Evolutionary conservation across 2,888 invertebrate species (phyloP), one percentile per base, ranked within the genome.

Genomic region (Julus scandinavius): DNA sequence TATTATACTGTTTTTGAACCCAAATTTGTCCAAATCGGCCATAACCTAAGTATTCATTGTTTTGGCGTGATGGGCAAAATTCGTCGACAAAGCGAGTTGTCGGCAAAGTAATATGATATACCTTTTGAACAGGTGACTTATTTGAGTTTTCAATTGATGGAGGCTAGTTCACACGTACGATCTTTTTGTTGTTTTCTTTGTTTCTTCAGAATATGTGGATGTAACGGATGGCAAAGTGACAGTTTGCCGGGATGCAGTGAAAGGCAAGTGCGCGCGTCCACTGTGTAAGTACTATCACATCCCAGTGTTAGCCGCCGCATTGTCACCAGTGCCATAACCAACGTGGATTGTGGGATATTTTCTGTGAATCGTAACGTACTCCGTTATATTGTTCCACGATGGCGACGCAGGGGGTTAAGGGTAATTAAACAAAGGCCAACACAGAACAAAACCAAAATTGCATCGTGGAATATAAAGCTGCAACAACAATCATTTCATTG

Each of bases 201-300:
- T 88, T 88, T 86, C 95, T 94, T 90, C 94, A 98, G 97, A 97
- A 95, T 96, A 96, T 94, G 96, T 98, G 94, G 97, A 97, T 95
- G 96, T 97, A 95, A 96, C 95, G 94, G 97, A 97, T 94, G 96
- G 97, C 93, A 96, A 96, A 93, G 97, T 98, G 94, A 97, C 97
- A 93, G 97, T 98, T 93, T 98, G 98, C 94, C 96, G 97, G 93
- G 97, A 98, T 94, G 97, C 97, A 93, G 97, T 96, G 92, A 97
- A 97, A 93, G 97, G 97, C 94, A 95, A 96, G 93, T 98, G 98
- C 94, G 95, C 96, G 93, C 96, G 97, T 93, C 96, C 96, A 93
- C 95, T 96, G 94, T 98, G 98, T 96, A 98, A 97, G 95, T 98
- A 97, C 95, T 98, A 97, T 95, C 97, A 98, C 95, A 97, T 98